Evolutionary conservation across 2,797 vertebrate genomes (phyloP).

Genomic region (Gallinago nigripennis): DNA sequence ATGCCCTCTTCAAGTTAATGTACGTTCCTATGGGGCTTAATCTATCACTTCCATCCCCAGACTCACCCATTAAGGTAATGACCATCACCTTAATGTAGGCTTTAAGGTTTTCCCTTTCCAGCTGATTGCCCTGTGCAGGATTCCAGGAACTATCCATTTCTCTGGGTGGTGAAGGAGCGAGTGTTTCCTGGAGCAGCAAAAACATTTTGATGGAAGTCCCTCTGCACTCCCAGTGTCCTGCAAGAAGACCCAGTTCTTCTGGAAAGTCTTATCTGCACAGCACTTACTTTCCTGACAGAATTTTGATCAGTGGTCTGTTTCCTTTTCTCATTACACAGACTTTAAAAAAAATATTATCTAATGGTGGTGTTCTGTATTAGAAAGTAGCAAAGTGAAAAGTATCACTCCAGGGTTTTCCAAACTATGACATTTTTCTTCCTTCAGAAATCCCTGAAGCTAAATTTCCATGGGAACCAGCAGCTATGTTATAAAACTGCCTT

Average conservation of each 20-base stretch:
- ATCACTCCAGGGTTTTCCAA: not conserved
- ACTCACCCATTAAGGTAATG: not conserved
- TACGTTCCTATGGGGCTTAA: not conserved
- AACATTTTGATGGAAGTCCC: not conserved
- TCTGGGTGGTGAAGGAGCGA: not conserved
- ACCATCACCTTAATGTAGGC: not conserved
- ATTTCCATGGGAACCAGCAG: too few species aligned
- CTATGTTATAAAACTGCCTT: too few species aligned
- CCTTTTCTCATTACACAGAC: not conserved
- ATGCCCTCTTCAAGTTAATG: not conserved
- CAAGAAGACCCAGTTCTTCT: not conserved
- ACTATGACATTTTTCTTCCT: not conserved
- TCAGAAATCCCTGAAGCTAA: not conserved
- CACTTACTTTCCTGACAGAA: not conserved
- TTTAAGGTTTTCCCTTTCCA: not conserved
- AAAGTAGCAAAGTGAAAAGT: not conserved
- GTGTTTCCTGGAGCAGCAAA: not conserved
- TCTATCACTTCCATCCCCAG: not conserved
- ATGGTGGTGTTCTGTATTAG: not conserved
- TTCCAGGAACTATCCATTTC: not conserved
- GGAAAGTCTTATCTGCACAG: not conserved
- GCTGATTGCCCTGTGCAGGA: not conserved
- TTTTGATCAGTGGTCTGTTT: not conserved
- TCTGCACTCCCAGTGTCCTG: not conserved
- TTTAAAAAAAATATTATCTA: not conserved